Evolutionary conservation across 2,797 vertebrate genomes (phyloP).

Genomic region (Benthosema pterotum): DNA sequence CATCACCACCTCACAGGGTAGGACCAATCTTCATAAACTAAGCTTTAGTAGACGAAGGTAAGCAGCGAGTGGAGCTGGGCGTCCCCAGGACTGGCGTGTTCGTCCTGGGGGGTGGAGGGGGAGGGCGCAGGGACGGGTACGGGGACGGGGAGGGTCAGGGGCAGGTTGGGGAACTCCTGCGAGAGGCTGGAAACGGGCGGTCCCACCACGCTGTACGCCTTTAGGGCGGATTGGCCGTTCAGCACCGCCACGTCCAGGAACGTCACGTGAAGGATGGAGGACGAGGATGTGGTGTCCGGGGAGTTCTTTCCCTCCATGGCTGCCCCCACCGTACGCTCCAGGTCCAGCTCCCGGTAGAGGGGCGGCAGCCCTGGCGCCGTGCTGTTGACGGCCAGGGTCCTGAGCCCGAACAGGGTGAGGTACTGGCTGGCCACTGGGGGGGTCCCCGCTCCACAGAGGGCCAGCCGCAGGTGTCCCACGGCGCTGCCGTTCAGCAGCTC

Average conservation of each 20-base stretch:
- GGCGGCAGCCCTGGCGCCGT: slow-evolving; percentile 27
- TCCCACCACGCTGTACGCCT: slow-evolving; percentile 71
- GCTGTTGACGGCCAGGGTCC: slow-evolving; percentile 62
- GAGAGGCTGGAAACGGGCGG: slow-evolving; percentile 42
- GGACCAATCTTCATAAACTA: no score
- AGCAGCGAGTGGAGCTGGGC: slow-evolving; percentile 48
- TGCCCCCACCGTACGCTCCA: slow-evolving; percentile 17
- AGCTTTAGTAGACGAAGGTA: slow-evolving; percentile 72
- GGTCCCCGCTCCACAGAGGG: slow-evolving; percentile 56
- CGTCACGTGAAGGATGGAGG: slow-evolving; percentile 48
- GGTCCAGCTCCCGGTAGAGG: slow-evolving; percentile 51
- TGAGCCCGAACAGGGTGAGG: slow-evolving; percentile 65
- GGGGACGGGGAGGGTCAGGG: slow-evolving; percentile 11
- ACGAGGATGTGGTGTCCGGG: slow-evolving; percentile 13
- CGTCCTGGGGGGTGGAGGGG: neutral
- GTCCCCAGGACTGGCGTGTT: slow-evolving; percentile 2
- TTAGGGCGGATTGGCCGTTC: slow-evolving; percentile 63
- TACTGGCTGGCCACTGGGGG: slow-evolving; percentile 31
- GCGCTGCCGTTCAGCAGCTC: slow-evolving; percentile 67
- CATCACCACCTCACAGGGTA: no score
- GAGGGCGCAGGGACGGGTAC: no score
- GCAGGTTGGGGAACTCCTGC: slow-evolving; percentile 65
- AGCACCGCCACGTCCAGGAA: slow-evolving; percentile 68
- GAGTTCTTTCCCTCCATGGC: slow-evolving; percentile 1
- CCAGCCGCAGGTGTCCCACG: slow-evolving; percentile 61